Evolutionary conservation across 2,113 vertebrate species (phyloP), one percentile per base, ranked within the genome.

Genomic region (Anolis sagrei): DNA sequence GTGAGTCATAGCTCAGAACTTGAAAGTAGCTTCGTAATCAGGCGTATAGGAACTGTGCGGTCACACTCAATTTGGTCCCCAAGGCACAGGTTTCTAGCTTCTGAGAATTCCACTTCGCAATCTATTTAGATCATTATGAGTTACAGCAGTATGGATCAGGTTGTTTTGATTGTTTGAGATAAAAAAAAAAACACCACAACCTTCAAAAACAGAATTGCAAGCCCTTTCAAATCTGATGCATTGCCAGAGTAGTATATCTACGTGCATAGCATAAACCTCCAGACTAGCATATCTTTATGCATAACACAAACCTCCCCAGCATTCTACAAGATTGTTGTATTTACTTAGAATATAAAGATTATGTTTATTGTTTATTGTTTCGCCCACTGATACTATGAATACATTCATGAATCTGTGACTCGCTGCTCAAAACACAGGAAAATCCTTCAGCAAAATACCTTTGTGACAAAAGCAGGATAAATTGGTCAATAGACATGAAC

Each of bases 1-100:
- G 58, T 92, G 92, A 93, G 87, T 94, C 93, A 94, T 61, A 89
- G 79, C 83, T 90, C 80, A 88, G 73, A 87, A 86, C 61, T 83
- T 89, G 89, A 49, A 80, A 89, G 75, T 85, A 88, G 85, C 27
- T 83, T 91, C 89, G 90, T 84, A 86, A 92, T 86, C 75, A 79
- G 44, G 81, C 64, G 79, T 88, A 93, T 91, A 81, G 83, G 78
- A 91, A 83, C 86, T 89, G 81, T 86, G 21, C 93, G 91, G 78
- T 91, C 91, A 91, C 49, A 86, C 74, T 77, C 0, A 0, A 88
- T 88, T 89, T 89, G 91, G 86, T 78, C 48, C 84, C 68, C 36
- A 88, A 85, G 54, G 58, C 83, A 89, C 90, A 87, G 72, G 5
- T 82, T 76, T 69, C 36, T 58, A 81, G 81, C 9, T 80, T 73